Evolutionary conservation across 2,888 invertebrate species (phyloP), one percentile per base, ranked within the genome.

Genomic region (Melinopterus prodromus): DNA sequence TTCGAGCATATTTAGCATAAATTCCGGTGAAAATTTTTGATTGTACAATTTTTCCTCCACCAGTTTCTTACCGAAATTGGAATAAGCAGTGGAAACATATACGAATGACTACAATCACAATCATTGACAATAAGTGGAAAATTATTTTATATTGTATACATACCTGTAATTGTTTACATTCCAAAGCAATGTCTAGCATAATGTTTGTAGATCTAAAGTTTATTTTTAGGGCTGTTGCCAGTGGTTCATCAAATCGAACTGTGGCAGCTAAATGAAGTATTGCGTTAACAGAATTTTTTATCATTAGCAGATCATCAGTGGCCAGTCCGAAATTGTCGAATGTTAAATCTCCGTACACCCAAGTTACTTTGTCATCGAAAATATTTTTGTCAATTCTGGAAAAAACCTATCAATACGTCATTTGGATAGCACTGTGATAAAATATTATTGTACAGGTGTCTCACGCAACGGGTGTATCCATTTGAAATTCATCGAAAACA

Each of bases 51-150:
- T 69, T 16, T 76, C 76, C n/a, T 76, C 76, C 6, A 76, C 69
- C 16, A 53, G 16, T 5, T 14, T 76, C 1, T 69, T 38, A 6
- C 53, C 16, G 53, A 38, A 76, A 76, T 76, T 76, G 14, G 76
- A 76, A 69, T 76, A 76, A 2, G 76, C 76, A 26, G 76, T 76
- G 53, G 76, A 76, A 16, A 76, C 69, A 16, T 37, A 69, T 15
- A 76, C 38, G n/a, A 76, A 76, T 16, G 37, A 26, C 76, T 76
- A 37, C 12, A 76, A 76, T 53, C 1, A 15, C 6, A 71, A 15
- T 1, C 14, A 71, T 6, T 2, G 53, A 26, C 26, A 26, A 26
- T 3, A 2, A 26, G 26, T 26, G 26, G 3, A 26, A 26, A 26
- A 26, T 26, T 26, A 26, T 26, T 26, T 26, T 26, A 26, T 26